Evolutionary conservation across 2,888 invertebrate genomes (phyloP).

Genomic region (Leptothorax acervorum): DNA sequence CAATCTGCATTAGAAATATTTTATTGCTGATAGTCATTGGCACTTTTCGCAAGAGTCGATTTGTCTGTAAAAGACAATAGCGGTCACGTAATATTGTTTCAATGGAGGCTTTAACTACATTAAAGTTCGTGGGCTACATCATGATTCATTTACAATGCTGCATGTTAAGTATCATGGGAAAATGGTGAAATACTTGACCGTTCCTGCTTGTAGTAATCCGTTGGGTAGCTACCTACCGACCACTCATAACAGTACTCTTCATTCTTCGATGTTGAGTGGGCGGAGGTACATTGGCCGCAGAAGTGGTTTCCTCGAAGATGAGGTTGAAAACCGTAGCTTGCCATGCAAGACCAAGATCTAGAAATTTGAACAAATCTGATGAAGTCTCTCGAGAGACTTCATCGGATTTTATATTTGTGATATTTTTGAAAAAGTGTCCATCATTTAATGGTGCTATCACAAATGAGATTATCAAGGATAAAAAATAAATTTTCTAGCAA

Average conservation of each 20-base stretch:
- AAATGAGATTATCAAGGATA: neutral
- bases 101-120: neutral
- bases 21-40: neutral
- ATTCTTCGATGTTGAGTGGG: constrained; percentile 57
- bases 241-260: constrained; percentile 71
- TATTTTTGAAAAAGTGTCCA: neutral
- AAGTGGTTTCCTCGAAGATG: constrained; percentile 60
- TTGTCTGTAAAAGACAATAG: neutral
- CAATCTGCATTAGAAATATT: neutral
- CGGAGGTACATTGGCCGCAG: constrained; percentile 65
- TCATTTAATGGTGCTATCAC: neutral
- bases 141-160: constrained; percentile 70
- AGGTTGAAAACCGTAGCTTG: constrained; percentile 64
- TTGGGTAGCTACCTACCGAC: constrained; percentile 55
- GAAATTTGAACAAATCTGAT: constrained; percentile 16
- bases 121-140: constrained; percentile 54
- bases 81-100: constrained; percentile 24
- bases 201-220: constrained; percentile 42
- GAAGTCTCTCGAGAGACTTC: no score
- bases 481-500: neutral
- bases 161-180: constrained; percentile 77
- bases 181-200: constrained; percentile 64
- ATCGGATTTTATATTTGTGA: neutral
- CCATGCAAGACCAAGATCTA: constrained; percentile 57
- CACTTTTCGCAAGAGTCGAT: neutral